Percentiles rank a stretch among this genome's conserved stretches.
Conservation (phyloP, 2,113 vertebrate genomes). For the Toxostoma redivivum region DNA sequence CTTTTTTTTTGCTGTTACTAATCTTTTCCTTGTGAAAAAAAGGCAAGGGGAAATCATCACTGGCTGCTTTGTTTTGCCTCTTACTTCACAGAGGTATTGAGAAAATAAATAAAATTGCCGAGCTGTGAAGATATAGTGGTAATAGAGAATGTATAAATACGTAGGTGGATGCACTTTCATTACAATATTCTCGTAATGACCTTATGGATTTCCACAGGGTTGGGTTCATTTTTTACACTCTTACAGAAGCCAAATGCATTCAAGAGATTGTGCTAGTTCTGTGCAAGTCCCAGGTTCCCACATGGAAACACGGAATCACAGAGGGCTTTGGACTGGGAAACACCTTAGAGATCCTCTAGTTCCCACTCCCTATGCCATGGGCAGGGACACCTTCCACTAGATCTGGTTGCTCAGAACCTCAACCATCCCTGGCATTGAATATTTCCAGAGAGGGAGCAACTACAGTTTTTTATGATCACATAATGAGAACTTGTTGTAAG, state of each 20-base stretch:
- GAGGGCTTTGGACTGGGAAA: neutral
- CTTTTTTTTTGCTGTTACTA: neutral
- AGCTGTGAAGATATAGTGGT: neutral
- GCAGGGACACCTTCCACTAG: neutral
- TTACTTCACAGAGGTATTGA: neutral
- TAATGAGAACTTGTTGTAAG: neutral
- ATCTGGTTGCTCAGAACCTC: neutral
- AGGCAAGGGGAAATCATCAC: neutral
- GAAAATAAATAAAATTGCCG: neutral
- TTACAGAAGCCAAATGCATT: neutral
- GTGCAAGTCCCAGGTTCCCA: neutral
- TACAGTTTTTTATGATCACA: neutral
- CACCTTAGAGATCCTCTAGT: neutral
- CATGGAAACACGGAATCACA: neutral
- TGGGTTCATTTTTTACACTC: neutral
- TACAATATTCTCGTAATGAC: neutral
- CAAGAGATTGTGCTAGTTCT: neutral
- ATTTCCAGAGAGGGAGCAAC: neutral
- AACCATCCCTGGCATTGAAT: neutral
- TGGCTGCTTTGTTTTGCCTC: neutral
- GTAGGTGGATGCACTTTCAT: neutral
- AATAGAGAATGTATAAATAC: neutral
- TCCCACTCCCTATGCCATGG: fast-evolving
- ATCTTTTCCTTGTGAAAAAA: neutral
- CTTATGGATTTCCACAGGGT: neutral